These are phyloP conservation scores for Thumatha senex DNA, from an alignment of 2,888 invertebrate genomes.

Conservation along the genomic window DNA sequence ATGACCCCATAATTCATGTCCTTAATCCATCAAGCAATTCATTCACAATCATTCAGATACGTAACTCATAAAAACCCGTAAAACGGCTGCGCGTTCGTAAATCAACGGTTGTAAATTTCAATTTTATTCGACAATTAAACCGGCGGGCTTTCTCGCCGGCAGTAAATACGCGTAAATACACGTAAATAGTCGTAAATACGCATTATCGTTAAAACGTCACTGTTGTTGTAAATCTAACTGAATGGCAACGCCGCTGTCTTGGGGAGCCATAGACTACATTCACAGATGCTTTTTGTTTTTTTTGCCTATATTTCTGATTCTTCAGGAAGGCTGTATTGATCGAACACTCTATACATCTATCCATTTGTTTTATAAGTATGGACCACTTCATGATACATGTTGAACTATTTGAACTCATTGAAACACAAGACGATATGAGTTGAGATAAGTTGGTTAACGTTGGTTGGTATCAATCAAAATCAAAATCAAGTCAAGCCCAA, in stretches of 20 bases:
- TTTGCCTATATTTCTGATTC: neutral
- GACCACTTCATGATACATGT: too few relatives aligned
- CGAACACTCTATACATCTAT: neutral
- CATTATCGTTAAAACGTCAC: conserved; percentile 83
- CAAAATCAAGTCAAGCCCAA: too few relatives aligned
- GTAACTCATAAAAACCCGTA: conserved; percentile 53
- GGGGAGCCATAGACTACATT: conserved; percentile 35
- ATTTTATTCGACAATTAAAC: conserved; percentile 83
- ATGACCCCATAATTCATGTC: conserved; percentile 11
- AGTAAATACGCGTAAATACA: conserved; percentile 78
- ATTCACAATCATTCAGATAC: conserved; percentile 28
- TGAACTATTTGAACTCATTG: too few relatives aligned
- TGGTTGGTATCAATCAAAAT: too few relatives aligned
- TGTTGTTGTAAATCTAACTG: conserved; percentile 67
- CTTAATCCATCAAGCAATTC: conserved; percentile 33
- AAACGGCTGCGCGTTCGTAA: conserved; percentile 55
- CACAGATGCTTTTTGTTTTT: neutral
- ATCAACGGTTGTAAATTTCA: conserved; percentile 78
- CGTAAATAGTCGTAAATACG: conserved; percentile 81
- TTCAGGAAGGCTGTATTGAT: neutral
- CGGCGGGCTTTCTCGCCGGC: conserved; percentile 73
- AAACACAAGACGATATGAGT: neutral
- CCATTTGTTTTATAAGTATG: neutral
- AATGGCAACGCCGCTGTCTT: conserved; percentile 61
- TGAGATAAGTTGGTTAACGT: too few relatives aligned